These are phyloP conservation scores for Ormyrus nitidulus DNA, from an alignment of 2,888 invertebrate genomes.

Conservation along the genomic window DNA sequence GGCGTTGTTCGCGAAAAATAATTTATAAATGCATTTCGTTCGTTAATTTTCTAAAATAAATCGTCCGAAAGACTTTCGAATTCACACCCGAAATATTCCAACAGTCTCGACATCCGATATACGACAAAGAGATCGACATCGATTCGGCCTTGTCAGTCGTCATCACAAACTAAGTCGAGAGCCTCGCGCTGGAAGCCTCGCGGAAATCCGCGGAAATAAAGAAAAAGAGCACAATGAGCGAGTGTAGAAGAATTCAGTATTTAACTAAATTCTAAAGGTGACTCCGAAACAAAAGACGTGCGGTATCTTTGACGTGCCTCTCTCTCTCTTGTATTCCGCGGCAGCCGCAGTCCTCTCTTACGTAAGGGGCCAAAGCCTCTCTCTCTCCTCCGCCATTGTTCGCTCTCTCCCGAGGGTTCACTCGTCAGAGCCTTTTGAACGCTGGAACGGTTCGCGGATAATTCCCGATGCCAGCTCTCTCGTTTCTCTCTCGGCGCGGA, in stretches of 20 bases:
- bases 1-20: no score
- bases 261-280: slow-evolving; percentile 29
- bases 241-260: slow-evolving; percentile 24
- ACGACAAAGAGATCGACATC: no score
- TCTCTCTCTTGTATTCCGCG: neutral
- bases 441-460: slow-evolving; percentile 71
- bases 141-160: no score
- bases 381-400: slow-evolving; percentile 64
- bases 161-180: no score
- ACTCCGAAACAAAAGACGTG: slow-evolving; percentile 44
- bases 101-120: no score
- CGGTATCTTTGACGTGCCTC: slow-evolving; percentile 49
- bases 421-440: slow-evolving; percentile 44
- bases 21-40: no score
- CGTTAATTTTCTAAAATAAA: no score
- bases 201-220: no score
- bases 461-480: slow-evolving; percentile 68
- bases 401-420: slow-evolving; percentile 66
- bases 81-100: no score
- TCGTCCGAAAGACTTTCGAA: no score
- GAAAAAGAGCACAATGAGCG: no score
- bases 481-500: neutral
- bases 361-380: slow-evolving; percentile 12
- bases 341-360: slow-evolving; percentile 1
- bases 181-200: neutral